These are phyloP conservation scores for Nannoperca obscura DNA, from an alignment of 2,797 vertebrate genomes.

Conservation along the genomic window DNA sequence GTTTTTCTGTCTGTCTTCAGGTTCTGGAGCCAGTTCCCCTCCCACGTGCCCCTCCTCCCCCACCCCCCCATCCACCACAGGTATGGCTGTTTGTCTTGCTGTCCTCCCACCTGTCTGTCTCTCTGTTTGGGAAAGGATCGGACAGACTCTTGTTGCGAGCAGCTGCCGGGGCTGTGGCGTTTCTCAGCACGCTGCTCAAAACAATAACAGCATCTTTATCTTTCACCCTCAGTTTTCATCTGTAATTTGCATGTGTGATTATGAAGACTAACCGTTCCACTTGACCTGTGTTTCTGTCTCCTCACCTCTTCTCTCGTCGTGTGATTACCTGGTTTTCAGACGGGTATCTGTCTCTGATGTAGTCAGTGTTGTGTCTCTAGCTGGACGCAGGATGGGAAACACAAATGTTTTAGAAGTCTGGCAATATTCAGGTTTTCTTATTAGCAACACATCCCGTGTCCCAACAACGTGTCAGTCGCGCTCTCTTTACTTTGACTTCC, in stretches of 20 bases:
- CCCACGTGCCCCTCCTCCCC: slow-evolving; percentile 94
- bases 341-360: slow-evolving; percentile 44
- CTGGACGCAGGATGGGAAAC: slow-evolving; percentile 47
- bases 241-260: slow-evolving; percentile 35
- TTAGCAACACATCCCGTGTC: neutral
- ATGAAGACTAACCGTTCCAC: slow-evolving; percentile 31
- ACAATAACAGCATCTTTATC: slow-evolving; percentile 15
- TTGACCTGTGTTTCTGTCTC: slow-evolving; percentile 49
- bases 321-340: slow-evolving; percentile 46
- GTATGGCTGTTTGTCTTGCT: slow-evolving; percentile 46
- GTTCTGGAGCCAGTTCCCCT: slow-evolving; percentile 93
- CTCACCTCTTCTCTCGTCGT: slow-evolving; percentile 26
- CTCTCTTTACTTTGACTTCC: neutral
- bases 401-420: slow-evolving; percentile 3
- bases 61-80: slow-evolving; percentile 87
- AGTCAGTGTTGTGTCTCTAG: slow-evolving; percentile 35
- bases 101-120: neutral
- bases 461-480: neutral
- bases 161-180: neutral
- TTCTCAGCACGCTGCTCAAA: neutral
- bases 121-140: neutral
- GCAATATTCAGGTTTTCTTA: neutral
- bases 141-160: slow-evolving; percentile 9
- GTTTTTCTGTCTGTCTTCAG: slow-evolving; percentile 74
- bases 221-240: neutral